Conservation (phyloP, 1,140 invertebrate genomes). For the Drosophila mauritiana region DNA sequence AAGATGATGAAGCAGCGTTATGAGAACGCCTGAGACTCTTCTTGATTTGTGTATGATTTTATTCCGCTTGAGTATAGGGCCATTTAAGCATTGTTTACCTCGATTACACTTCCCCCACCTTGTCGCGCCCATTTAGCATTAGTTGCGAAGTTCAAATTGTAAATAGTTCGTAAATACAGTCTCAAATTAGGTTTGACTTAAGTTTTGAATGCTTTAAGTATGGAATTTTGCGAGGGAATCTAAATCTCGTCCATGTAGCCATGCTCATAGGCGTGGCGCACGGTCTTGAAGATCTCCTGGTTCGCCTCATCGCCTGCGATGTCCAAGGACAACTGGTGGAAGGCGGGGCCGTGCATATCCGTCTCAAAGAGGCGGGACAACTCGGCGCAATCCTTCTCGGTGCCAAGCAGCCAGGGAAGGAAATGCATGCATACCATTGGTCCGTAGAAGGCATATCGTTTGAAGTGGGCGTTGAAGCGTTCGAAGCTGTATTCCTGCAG, state of each 20-base stretch:
- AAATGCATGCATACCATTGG: conserved; percentile 75
- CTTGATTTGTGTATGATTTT: not conserved
- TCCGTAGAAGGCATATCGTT: conserved; percentile 77
- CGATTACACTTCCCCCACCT: conserved; percentile 4
- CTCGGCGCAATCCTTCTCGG: conserved; percentile 56
- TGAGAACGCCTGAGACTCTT: conserved; percentile 86
- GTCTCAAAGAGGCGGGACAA: conserved; percentile 73
- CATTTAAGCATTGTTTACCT: conserved; percentile 22
- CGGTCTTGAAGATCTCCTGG: conserved; percentile 52
- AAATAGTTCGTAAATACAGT: conserved; percentile 42
- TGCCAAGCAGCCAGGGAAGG: conserved; percentile 76
- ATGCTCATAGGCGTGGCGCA: conserved; percentile 67
- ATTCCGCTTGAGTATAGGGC: conserved; percentile 13
- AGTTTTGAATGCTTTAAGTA: not conserved
- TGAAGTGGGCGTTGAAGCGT: conserved; percentile 69
- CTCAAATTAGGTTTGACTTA: not conserved
- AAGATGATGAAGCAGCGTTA: conserved; percentile 94
- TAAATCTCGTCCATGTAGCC: conserved; percentile 78
- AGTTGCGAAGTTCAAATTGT: conserved; percentile 35
- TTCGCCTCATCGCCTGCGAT: conserved; percentile 74
- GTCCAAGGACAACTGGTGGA: conserved; percentile 58
- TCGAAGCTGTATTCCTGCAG: conserved; percentile 61
- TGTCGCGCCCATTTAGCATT: conserved; percentile 25
- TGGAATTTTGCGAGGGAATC: not conserved
- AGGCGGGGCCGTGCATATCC: conserved; percentile 67